Evolutionary conservation across 1,140 invertebrate genomes (phyloP).

Genomic region (Dinoponera quadriceps): DNA sequence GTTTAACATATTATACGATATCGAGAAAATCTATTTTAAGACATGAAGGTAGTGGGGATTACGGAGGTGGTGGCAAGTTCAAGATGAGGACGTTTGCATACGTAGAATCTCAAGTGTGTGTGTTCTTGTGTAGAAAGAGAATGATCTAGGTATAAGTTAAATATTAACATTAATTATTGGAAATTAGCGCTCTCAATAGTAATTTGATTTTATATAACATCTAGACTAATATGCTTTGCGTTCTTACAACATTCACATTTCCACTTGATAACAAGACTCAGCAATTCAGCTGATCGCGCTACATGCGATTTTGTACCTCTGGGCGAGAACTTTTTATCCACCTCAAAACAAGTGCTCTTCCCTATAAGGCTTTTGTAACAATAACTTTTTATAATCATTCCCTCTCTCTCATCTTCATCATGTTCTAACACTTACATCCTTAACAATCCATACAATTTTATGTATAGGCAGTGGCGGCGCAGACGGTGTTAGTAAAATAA

Average conservation of each 20-base stretch:
- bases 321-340: background rate
- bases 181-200: background rate
- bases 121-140: background rate
- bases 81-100: background rate
- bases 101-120: background rate
- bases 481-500: background rate
- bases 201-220: background rate
- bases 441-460: conserved; percentile 11
- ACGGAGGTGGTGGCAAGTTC: conserved; percentile 20
- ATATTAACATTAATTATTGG: background rate
- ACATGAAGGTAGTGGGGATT: conserved; percentile 15
- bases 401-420: background rate
- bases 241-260: background rate
- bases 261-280: background rate
- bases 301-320: too few relatives aligned
- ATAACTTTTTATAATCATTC: background rate
- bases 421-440: background rate
- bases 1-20: too few relatives aligned
- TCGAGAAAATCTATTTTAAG: conserved; percentile 30
- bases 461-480: conserved; percentile 12
- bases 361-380: background rate
- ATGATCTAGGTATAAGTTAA: too few relatives aligned
- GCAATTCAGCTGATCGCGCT: too few relatives aligned
- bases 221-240: background rate
- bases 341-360: background rate